These are phyloP conservation scores for Spodoptera exigua DNA, from an alignment of 2,888 invertebrate species.

Conservation along the genomic window DNA sequence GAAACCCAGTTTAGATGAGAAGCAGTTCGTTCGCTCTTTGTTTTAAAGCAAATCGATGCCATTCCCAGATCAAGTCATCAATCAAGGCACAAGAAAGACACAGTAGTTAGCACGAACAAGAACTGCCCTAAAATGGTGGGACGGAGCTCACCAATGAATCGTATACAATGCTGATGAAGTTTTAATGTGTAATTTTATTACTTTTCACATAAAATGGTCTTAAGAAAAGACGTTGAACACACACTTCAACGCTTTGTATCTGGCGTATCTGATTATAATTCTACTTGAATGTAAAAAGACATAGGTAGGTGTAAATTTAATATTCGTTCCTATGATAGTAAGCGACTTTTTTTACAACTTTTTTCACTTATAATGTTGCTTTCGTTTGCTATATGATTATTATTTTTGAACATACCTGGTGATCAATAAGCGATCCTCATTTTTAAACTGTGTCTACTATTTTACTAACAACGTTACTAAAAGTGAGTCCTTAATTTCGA, in stretches of 20 bases:
- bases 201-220: conserved; percentile 22
- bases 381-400: no score
- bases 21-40: conserved; percentile 11
- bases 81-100: conserved; percentile 24
- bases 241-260: conserved; percentile 22
- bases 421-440: no score
- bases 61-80: conserved; percentile 38
- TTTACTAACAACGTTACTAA: no score
- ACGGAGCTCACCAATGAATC: conserved; percentile 30
- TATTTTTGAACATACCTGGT: no score
- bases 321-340: no score
- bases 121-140: conserved; percentile 21
- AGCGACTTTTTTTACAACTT: no score
- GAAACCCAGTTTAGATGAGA: conserved; percentile 13
- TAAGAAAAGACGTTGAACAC: conserved; percentile 16
- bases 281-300: no score
- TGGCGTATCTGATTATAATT: conserved; percentile 36
- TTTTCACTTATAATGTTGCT: no score
- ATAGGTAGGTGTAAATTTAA: no score
- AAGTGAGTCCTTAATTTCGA: no score
- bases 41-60: conserved; percentile 15
- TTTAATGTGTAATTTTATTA: conserved; percentile 44
- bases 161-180: conserved; percentile 35
- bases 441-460: no score
- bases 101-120: conserved; percentile 31